Evolutionary conservation across 2,888 invertebrate species (phyloP).

Genomic region (Brenthis daphne): DNA sequence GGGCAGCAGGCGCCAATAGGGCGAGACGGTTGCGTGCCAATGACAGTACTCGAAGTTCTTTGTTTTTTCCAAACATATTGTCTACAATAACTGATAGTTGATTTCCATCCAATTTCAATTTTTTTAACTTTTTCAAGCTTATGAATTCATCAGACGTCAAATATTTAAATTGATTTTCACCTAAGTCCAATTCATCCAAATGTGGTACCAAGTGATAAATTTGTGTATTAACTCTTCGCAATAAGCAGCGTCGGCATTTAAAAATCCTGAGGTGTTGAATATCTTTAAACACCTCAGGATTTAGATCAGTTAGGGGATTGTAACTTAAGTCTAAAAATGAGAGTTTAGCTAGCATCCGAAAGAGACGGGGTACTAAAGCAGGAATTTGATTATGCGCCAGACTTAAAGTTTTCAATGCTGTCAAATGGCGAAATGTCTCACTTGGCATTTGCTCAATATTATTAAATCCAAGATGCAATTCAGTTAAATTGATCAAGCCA

Average conservation of each 20-base stretch:
- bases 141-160: constrained; percentile 87
- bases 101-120: constrained; percentile 88
- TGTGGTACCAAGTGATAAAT: constrained; percentile 89
- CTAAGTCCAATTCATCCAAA: constrained; percentile 88
- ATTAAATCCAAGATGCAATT: constrained; percentile 88
- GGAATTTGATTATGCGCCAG: constrained; percentile 86
- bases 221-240: constrained; percentile 89
- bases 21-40: constrained; percentile 88
- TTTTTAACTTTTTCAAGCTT: constrained; percentile 85
- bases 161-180: constrained; percentile 89
- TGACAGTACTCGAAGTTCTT: constrained; percentile 79
- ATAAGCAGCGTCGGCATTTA: constrained; percentile 87
- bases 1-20: constrained; percentile 87
- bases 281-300: constrained; percentile 91
- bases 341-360: constrained; percentile 88
- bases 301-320: constrained; percentile 87
- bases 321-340: constrained; percentile 87
- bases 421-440: constrained; percentile 88
- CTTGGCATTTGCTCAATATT: constrained; percentile 88
- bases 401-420: constrained; percentile 85
- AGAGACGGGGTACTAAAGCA: constrained; percentile 87
- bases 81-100: constrained; percentile 89
- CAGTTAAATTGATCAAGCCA: constrained; percentile 87
- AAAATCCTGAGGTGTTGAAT: constrained; percentile 87
- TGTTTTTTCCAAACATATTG: constrained; percentile 84